Conservation (phyloP, 2,113 vertebrate genomes). For the Geothlypis trichas region DNA sequence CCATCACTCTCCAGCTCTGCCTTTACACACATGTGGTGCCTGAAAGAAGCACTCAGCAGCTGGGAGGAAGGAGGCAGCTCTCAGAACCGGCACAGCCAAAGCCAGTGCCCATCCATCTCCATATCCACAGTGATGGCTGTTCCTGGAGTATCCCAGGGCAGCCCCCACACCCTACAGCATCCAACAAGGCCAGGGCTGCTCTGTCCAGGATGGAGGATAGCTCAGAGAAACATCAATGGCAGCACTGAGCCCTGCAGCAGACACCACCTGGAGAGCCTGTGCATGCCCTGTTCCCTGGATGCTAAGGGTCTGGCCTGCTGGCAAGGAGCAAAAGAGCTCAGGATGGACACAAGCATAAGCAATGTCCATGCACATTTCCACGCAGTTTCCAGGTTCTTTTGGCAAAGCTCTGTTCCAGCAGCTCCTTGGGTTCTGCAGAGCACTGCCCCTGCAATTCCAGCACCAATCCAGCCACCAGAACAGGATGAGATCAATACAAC, state of each 20-base stretch:
- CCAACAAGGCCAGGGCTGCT: not conserved
- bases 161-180: accelerated
- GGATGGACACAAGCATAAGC: accelerated
- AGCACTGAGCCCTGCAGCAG: not conserved
- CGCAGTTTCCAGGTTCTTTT: accelerated
- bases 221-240: not conserved
- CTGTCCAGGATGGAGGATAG: accelerated
- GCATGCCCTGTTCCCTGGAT: not conserved
- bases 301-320: not conserved
- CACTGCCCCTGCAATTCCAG: not conserved
- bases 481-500: not conserved
- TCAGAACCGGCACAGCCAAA: accelerated
- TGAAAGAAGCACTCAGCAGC: not conserved
- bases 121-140: not conserved
- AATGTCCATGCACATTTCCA: not conserved
- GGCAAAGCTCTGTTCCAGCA: not conserved
- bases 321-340: not conserved
- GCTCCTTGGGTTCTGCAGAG: not conserved
- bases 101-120: not conserved
- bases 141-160: not conserved
- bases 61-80: not conserved
- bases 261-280: accelerated
- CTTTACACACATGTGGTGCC: not conserved
- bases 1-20: not conserved
- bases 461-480: not conserved